Conservation (phyloP, 30 jellyfish, hydroid and myxozoan genomes). For the Cassiopea andromeda region DNA sequence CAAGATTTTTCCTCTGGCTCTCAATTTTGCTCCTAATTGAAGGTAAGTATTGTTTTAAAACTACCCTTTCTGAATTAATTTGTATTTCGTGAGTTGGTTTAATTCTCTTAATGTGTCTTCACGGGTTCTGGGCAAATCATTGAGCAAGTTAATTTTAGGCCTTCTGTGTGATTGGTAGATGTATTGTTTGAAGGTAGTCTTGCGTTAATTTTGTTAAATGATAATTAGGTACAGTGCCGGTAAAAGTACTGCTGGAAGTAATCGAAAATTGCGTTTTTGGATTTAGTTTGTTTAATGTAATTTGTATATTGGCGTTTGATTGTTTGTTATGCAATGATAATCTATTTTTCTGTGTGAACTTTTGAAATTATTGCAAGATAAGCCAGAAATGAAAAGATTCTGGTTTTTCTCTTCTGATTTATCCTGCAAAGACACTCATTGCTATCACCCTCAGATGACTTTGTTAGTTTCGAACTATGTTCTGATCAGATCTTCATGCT, state of each 20-base stretch:
- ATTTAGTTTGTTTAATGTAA: background rate
- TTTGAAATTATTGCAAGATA: no score
- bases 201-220: background rate
- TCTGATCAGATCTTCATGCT: no score
- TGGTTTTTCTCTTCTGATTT: no score
- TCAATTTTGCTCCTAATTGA: background rate
- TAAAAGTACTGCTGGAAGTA: background rate
- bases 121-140: conserved; percentile 54
- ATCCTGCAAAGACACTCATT: no score
- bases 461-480: no score
- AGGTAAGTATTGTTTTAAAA: conserved; percentile 2
- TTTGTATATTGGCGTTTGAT: no score
- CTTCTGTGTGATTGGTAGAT: conserved; percentile 26
- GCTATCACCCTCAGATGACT: no score
- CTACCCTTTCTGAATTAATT: background rate
- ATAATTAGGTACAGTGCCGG: background rate
- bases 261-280: background rate
- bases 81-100: background rate
- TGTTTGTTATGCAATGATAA: no score
- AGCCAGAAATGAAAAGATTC: no score
- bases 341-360: no score
- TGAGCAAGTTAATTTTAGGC: conserved; percentile 31
- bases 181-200: background rate
- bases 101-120: conserved; percentile 23
- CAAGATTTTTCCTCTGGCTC: background rate